Base-by-base conservation (phyloP, 2,888 invertebrate species). In the Eupithecia vulgata region DNA sequence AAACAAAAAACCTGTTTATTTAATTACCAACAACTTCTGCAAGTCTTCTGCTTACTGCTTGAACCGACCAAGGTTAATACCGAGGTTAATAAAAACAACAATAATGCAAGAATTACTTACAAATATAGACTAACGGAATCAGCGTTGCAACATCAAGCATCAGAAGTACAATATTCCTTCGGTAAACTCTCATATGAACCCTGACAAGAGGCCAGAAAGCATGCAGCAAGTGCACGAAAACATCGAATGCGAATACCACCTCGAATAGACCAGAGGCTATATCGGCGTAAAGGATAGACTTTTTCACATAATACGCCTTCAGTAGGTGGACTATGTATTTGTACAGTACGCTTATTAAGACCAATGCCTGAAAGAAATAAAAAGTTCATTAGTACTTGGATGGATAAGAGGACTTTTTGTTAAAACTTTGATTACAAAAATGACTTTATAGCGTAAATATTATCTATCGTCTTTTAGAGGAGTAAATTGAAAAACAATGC, bases 151-250 rank as follows among this genome's bases (percentile, higher is more conserved):
- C 52, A 77, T 94, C 94, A 70, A 85, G 90, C 0, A 74, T 12
- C 5, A 92, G 76, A 25, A 86, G 79, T 0, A 86, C 21, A 2
- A 71, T 21, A 70, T 81, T 88, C 70, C 91, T 84, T 76, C 89
- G 85, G 42, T 87, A 87, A 0, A 89, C 87, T 67, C 91, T 85
- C 70, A 90, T 85, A 67, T 93, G 84, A 6, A 88, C 37, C 2
- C 92, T 83, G 4, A 91, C 85, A 5, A 87, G 67, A 0, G 91
- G 86, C 94, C 93, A 94, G 69, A 83, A 88, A 0, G 78, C 48
- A 42, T 94, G 93, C 7, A 92, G 75, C 2, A 90, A 64, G 34
- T 88, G 85, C 5, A 91, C 70, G 0, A 87, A 6, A 1, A 92
- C 84, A 74, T 94, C 93, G 4, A 83, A 7, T 0, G 79, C 34